Evolutionary conservation across 2,113 vertebrate species (phyloP).

Genomic region (Camarhynchus parvulus): DNA sequence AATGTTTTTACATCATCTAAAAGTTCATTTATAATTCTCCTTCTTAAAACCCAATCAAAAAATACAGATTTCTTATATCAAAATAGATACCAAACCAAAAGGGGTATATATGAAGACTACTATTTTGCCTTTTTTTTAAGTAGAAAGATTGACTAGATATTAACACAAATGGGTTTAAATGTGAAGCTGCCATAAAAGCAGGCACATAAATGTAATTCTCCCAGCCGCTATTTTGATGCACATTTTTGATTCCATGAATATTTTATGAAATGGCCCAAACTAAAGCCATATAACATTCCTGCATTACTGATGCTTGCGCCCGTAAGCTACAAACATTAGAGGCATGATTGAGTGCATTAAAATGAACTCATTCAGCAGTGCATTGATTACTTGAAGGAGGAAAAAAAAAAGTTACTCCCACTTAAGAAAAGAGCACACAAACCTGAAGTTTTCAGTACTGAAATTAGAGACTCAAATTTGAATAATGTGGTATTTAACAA

Average conservation of each 20-base stretch:
- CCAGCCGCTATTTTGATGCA: slow-evolving; percentile 93
- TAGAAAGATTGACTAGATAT: slow-evolving; percentile 88
- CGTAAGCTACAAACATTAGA: slow-evolving; percentile 97
- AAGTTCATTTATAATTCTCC: slow-evolving; percentile 54
- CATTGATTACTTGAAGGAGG: slow-evolving; percentile 94
- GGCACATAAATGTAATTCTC: slow-evolving; percentile 94
- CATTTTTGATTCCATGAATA: slow-evolving; percentile 95
- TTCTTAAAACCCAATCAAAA: slow-evolving; percentile 25
- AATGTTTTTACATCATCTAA: slow-evolving; percentile 50
- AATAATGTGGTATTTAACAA: slow-evolving; percentile 64
- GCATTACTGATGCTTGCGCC: slow-evolving; percentile 94
- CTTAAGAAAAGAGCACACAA: slow-evolving; percentile 79
- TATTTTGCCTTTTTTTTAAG: slow-evolving; percentile 77
- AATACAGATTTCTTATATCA: slow-evolving; percentile 67
- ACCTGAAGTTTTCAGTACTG: slow-evolving; percentile 74
- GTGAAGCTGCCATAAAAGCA: slow-evolving; percentile 87
- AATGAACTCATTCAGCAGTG: slow-evolving; percentile 96
- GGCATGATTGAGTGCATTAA: slow-evolving; percentile 97
- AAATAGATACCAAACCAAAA: slow-evolving; percentile 74
- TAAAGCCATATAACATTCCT: slow-evolving; percentile 96
- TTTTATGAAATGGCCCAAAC: slow-evolving; percentile 97
- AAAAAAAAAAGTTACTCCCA: slow-evolving; percentile 71
- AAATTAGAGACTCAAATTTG: slow-evolving; percentile 52
- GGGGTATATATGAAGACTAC: slow-evolving; percentile 69
- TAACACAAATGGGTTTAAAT: slow-evolving; percentile 86